phyloP scores from a whole-genome alignment of 2,113 vertebrate species.

The Anhinga rufa region DNA sequence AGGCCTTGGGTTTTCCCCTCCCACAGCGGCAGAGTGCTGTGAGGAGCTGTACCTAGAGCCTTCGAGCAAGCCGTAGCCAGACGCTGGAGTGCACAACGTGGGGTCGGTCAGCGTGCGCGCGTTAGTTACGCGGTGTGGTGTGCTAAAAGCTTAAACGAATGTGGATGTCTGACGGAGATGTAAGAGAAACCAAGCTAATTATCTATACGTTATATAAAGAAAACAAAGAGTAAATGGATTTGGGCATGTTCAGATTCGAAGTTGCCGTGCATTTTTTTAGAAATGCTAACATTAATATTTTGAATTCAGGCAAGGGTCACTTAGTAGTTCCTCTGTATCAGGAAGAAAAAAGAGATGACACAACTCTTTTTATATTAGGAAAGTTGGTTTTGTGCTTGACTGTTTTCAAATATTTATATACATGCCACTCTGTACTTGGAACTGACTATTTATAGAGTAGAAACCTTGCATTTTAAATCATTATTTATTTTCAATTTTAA shows the following conservation, averaged over 20 bases:
- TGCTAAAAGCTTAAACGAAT: background rate
- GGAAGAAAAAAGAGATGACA: background rate
- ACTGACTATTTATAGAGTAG: background rate
- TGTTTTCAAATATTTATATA: background rate
- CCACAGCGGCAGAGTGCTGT: rapidly evolving
- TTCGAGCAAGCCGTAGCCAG: rapidly evolving
- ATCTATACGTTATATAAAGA: background rate
- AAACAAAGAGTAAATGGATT: background rate
- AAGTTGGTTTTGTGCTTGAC: background rate
- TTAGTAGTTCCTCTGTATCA: background rate
- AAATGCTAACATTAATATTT: background rate
- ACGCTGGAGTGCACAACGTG: rapidly evolving
- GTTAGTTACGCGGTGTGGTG: background rate
- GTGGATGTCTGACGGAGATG: background rate
- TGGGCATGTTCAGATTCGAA: background rate
- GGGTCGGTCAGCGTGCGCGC: background rate
- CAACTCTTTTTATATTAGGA: background rate
- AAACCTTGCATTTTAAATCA: background rate
- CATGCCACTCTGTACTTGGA: background rate
- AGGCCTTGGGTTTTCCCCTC: background rate
- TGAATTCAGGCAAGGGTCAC: background rate
- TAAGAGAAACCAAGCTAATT: background rate
- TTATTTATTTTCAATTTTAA: background rate
- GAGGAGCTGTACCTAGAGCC: background rate
- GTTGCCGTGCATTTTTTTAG: background rate